Conservation (phyloP, 2,797 vertebrate species). For the Urosaurus nigricauda region DNA sequence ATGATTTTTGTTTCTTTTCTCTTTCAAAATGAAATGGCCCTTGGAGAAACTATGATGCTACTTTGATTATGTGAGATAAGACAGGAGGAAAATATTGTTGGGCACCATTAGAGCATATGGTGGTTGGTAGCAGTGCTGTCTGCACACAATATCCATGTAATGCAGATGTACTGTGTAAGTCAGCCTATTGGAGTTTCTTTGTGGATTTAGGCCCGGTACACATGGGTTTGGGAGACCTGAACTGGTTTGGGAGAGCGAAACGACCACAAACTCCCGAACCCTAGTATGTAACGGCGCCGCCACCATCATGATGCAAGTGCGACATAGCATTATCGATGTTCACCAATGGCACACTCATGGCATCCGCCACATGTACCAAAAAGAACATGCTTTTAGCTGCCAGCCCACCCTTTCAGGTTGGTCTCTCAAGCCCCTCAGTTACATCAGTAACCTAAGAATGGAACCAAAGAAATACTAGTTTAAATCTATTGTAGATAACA, state of each 20-base stretch:
- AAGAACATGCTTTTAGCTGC: too few species aligned
- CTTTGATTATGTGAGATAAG: not conserved
- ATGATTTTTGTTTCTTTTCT: not conserved
- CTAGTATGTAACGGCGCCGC: too few species aligned
- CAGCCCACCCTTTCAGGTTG: too few species aligned
- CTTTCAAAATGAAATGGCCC: not conserved
- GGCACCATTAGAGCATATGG: not conserved
- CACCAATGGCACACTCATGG: too few species aligned
- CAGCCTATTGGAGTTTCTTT: not conserved
- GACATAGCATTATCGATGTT: too few species aligned
- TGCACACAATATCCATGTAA: not conserved
- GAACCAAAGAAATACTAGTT: not conserved
- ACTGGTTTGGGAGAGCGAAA: too few species aligned
- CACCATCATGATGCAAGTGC: too few species aligned
- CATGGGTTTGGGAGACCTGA: too few species aligned
- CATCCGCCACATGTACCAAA: too few species aligned
- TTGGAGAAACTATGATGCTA: not conserved
- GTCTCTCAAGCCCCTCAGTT: too few species aligned
- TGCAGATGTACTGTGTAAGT: not conserved
- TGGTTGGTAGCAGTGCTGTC: not conserved
- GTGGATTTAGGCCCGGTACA: too few species aligned
- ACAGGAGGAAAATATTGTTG: not conserved
- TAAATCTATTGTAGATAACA: not conserved
- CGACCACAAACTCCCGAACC: too few species aligned
- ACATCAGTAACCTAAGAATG: not conserved